Percentiles rank a stretch among this genome's conserved stretches.
phyloP scores from a whole-genome alignment of 1,140 invertebrate species.

The Hyles vespertilio region DNA sequence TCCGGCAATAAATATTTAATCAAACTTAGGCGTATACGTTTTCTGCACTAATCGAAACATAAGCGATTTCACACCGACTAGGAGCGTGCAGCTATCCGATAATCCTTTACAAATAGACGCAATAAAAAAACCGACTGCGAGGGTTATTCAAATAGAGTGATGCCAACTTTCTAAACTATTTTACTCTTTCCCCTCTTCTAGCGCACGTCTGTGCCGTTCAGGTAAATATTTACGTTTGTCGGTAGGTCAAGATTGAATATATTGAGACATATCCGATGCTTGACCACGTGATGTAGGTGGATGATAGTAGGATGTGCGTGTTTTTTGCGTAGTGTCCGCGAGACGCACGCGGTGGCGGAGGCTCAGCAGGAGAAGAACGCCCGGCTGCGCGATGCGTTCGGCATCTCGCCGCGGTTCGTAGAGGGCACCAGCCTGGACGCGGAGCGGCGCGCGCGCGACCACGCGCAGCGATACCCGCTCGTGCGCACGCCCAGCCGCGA shows the following conservation, averaged over 20 bases:
- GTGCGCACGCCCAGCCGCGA: constrained; percentile 79
- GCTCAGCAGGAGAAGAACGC: constrained; percentile 98
- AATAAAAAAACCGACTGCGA: background rate
- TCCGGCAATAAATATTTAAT: constrained; percentile 20
- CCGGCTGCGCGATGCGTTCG: constrained; percentile 93
- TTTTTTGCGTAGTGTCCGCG: constrained; percentile 83
- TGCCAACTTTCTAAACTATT: constrained; percentile 27
- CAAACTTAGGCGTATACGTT: constrained; percentile 20
- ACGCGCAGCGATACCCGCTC: constrained; percentile 78
- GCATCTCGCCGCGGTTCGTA: constrained; percentile 94
- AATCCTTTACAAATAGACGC: constrained; percentile 15
- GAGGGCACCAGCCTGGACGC: constrained; percentile 96
- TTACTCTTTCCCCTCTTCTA: constrained; percentile 63
- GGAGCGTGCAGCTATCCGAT: background rate
- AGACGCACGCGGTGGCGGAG: constrained; percentile 96
- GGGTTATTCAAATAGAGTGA: background rate
- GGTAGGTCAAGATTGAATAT: constrained; percentile 2
- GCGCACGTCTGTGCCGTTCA: constrained; percentile 67
- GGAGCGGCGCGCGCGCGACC: constrained; percentile 81
- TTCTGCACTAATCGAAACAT: constrained; percentile 26
- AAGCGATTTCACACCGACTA: constrained; percentile 38
- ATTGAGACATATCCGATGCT: no score
- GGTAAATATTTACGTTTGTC: constrained; percentile 52
- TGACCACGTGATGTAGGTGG: no score
- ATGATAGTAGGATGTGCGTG: background rate